Evolutionary conservation across 2,113 vertebrate species (phyloP).

Genomic region (Protobothrops mucrosquamatus): DNA sequence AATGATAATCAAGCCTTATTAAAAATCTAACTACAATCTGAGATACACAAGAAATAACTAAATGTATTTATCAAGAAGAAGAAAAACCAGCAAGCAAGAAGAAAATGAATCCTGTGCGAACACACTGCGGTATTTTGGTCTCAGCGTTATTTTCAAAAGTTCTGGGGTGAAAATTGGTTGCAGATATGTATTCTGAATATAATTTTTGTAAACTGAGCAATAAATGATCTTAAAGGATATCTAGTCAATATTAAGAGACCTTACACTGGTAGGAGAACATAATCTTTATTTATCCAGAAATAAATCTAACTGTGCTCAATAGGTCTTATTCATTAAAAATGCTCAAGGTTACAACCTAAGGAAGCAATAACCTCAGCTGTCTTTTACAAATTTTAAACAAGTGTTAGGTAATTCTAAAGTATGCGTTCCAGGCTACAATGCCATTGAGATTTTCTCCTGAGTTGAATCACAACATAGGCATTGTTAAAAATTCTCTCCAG

Average conservation of each 20-base stretch:
- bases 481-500: accelerated
- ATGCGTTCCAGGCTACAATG: not conserved
- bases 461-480: not conserved
- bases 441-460: accelerated
- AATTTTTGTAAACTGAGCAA: not conserved
- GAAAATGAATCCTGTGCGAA: not conserved
- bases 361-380: not conserved
- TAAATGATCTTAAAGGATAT: not conserved
- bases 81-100: not conserved
- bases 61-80: not conserved
- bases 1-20: not conserved
- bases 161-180: not conserved
- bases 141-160: not conserved
- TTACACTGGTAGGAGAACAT: not conserved
- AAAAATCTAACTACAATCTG: not conserved
- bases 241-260: not conserved
- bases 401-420: not conserved
- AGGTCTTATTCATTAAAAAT: not conserved
- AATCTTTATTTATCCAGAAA: not conserved
- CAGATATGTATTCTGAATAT: not conserved
- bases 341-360: not conserved
- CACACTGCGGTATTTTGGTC: not conserved
- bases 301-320: not conserved
- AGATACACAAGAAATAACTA: not conserved
- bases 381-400: not conserved